Conservation (phyloP, 1,140 invertebrate genomes). For the Bacillus rossius region DNA sequence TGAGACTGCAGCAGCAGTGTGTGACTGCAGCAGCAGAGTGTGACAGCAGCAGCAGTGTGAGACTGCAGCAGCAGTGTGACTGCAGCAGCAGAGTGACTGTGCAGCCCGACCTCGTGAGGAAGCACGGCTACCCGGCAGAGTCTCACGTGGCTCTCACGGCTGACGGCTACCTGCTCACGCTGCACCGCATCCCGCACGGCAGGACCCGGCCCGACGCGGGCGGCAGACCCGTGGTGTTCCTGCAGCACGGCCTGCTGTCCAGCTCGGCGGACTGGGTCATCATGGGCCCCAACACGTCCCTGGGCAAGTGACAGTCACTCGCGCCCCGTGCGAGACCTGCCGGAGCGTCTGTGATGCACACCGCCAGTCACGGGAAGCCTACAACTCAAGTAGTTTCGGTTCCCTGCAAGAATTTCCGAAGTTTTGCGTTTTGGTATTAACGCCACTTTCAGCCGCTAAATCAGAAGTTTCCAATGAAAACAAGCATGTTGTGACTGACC, state of each 20-base stretch:
- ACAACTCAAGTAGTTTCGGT: too few species aligned
- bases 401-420: too few species aligned
- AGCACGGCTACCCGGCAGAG: constrained; percentile 52
- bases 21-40: too few species aligned
- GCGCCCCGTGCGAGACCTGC: constrained; percentile 39
- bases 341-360: neutral
- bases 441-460: too few species aligned
- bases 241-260: constrained; percentile 46
- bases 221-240: constrained; percentile 31
- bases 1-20: too few species aligned
- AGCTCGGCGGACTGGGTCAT: constrained; percentile 43
- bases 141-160: constrained; percentile 44
- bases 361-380: too few species aligned
- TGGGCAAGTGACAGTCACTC: constrained; percentile 43
- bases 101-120: constrained; percentile 39
- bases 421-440: too few species aligned
- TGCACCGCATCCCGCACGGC: constrained; percentile 47
- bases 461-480: too few species aligned
- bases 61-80: too few species aligned
- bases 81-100: neutral
- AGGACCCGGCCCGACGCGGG: neutral
- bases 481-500: too few species aligned
- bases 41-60: too few species aligned
- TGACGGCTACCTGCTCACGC: constrained; percentile 53
- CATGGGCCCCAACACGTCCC: constrained; percentile 37